Base-by-base conservation (phyloP, 2,888 invertebrate genomes). In the Volucella bombylans region DNA sequence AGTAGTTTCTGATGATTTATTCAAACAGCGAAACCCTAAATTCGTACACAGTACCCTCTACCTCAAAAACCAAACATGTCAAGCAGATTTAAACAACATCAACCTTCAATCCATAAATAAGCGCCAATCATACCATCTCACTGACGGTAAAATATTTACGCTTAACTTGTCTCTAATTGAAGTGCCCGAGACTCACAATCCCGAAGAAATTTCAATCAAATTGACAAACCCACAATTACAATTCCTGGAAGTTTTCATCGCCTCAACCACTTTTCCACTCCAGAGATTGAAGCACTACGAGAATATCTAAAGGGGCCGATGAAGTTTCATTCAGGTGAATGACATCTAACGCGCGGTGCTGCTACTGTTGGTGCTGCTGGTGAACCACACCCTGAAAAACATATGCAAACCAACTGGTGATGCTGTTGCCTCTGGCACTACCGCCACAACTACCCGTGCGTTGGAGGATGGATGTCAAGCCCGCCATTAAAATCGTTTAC, bases 341-440 rank as follows among this genome's bases (percentile, higher is more conserved):
- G 76, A 76, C 76, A 85, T 77, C 76, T 77, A 68, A 81, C 67
- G 72, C 71, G 59, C 76, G 43, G 6, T 31, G 31, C 67, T 82
- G 52, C 57, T 31, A 6, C 31, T 31, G 31, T 6, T 31, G 23
- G 4, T 23, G 31, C 31, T 31, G 6, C 68, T 73, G 74, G 57
- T 61, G 83, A 83, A 83, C 83, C 83, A 83, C 83, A 83, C 83
- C 79, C 79, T 79, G 64, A 74, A 83, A 79, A 69, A 59, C 59
- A 69, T 74, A 83, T 79, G 83, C 79, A 77, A 85, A 77, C 76
- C 54, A 41, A 69, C 54, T 39, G 41, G 57, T 14, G 50, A 39
- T 14, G 8, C 52, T 41, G 23, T n/a, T 45, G 61, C 23, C 3
- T 45, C 59, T 57, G 43, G 31, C 6, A 31, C 4, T 31, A 31